phyloP scores from a whole-genome alignment of 2,113 vertebrate genomes.

The Prietella phreatophila region DNA sequence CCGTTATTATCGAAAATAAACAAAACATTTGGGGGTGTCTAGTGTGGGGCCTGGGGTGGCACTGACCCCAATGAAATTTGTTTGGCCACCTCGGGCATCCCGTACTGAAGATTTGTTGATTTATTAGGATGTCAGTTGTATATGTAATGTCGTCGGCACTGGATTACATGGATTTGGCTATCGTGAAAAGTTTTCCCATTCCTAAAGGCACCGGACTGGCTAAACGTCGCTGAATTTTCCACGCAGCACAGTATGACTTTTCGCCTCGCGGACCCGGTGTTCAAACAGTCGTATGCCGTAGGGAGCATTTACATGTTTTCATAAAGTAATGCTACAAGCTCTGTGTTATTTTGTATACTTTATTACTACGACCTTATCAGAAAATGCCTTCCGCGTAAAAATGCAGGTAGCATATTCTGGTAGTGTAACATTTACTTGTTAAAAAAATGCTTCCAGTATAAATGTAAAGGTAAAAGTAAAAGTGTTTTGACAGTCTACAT shows the following conservation, averaged over 20 bases:
- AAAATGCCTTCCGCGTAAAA: neutral
- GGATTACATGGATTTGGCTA: neutral
- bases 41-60: neutral
- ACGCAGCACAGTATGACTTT: neutral
- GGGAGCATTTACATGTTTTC: neutral
- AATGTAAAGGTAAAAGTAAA: neutral
- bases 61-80: neutral
- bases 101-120: neutral
- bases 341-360: neutral
- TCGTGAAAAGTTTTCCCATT: neutral
- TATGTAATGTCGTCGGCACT: neutral
- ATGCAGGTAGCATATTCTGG: neutral
- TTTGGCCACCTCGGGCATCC: neutral
- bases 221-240: neutral
- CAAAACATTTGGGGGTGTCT: neutral
- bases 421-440: neutral
- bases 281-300: neutral
- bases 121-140: neutral
- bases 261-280: neutral
- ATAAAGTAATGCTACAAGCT: neutral
- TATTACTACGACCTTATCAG: neutral
- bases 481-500: neutral
- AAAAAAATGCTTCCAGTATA: neutral
- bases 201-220: neutral
- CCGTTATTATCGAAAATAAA: neutral